Base-by-base conservation (phyloP, 2,113 vertebrate genomes). In the Sitta europaea region DNA sequence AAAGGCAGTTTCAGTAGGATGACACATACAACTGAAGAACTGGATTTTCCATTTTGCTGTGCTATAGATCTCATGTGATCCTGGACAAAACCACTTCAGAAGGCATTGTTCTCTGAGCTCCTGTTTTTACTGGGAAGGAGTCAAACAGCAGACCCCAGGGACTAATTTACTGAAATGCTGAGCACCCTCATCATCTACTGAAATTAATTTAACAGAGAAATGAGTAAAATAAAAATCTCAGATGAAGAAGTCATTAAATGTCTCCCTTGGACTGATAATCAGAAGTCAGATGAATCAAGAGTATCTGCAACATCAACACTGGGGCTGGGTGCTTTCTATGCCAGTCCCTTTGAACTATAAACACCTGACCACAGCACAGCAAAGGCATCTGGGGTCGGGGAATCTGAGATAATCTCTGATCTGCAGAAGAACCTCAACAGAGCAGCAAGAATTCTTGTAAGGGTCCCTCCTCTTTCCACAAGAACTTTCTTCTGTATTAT, bases 151-250 rank as follows among this genome's bases (percentile, higher is more conserved):
- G 29, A 80, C 14, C 18, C 17, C 18, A 50, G 21, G 10, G 65
- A 36, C 35, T 62, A 61, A 77, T 89, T 86, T 77, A 13, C 24
- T 53, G 27, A 58, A 55, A 72, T n/a, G 5, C 20, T 73, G 42
- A 89, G 25, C 16, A 4, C 7, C 89, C n/a, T 71, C 22, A 87
- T 14, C 12, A 73, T 63, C 20, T 55, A 50, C 28, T 29, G 84
- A 96, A 92, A 77, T 58, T 33, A 71, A 33, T 79, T 81, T 67
- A 92, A 27, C 33, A 71, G 16, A 74, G 36, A 77, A 95, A 87
- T 2, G 2, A 84, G 57, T n/a, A 66, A 91, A 90, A 77, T 66
- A 71, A 88, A 90, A 78, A 51, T 63, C 43, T 77, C 70, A 43
- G 27, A 55, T 8, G 25, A 74, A 53, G 10, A 42, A 65, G 15